phyloP scores from a whole-genome alignment of 1,140 invertebrate genomes.

The Drosophila sucinea region DNA sequence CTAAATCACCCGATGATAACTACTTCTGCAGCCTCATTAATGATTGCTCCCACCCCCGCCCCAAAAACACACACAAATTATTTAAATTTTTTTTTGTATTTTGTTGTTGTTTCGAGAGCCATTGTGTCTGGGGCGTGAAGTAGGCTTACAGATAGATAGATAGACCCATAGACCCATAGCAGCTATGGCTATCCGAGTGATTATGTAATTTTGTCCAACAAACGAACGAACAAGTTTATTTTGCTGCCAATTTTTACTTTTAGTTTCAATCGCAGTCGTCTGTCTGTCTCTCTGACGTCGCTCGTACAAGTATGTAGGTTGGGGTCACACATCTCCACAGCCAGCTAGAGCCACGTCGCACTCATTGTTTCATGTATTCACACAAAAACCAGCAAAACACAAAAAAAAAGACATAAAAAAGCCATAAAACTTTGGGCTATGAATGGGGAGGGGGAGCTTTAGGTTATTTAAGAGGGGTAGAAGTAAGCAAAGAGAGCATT shows the following conservation, averaged over 20 bases:
- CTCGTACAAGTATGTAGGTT: slow-evolving; percentile 61
- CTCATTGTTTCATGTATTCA: slow-evolving; percentile 41
- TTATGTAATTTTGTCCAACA: slow-evolving; percentile 61
- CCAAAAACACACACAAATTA: slow-evolving; percentile 27
- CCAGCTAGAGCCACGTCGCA: slow-evolving; percentile 45
- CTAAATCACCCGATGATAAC: slow-evolving; percentile 6
- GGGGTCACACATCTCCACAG: slow-evolving; percentile 67
- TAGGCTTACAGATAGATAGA: slow-evolving; percentile 33
- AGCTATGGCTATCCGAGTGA: slow-evolving; percentile 22
- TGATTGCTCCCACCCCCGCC: neutral
- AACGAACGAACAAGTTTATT: slow-evolving; percentile 46
- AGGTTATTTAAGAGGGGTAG: neutral
- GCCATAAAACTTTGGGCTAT: neutral
- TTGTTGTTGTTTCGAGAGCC: slow-evolving; percentile 26
- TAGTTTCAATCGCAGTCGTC: slow-evolving; percentile 59
- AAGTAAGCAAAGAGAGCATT: neutral
- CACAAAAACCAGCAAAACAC: slow-evolving; percentile 14
- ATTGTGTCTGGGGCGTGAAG: slow-evolving; percentile 34
- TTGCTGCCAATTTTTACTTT: slow-evolving; percentile 76
- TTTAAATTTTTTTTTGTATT: slow-evolving; percentile 39
- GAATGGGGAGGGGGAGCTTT: neutral
- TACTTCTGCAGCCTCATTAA: slow-evolving; percentile 2
- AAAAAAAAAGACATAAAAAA: slow-evolving; percentile 17
- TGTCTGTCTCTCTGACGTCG: slow-evolving; percentile 22
- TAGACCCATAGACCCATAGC: slow-evolving; percentile 27